Evolutionary conservation across 1,140 invertebrate genomes (phyloP), one percentile per base, ranked within the genome.

Genomic region (Panonychus citri): DNA sequence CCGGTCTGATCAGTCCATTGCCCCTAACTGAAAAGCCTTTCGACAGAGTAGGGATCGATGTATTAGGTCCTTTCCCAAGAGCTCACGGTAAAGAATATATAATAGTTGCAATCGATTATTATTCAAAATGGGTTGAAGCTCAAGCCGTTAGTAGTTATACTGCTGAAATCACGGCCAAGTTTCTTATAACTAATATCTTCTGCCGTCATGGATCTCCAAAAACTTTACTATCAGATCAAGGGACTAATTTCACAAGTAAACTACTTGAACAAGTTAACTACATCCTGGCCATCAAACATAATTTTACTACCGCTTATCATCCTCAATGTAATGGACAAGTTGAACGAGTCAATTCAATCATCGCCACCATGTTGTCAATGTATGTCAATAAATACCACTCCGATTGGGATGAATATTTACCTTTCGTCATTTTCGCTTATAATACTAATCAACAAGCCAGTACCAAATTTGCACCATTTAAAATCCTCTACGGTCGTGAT

Each of bases 131-230:
- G 53, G 34, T 39, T 4, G 59, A 62, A 51, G 60, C 60, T 8
- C 58, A 37, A 55, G 51, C 63, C 4, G 13, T 63, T 3, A 39
- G 49, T 17, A 54, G 63, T 50, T 58, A 8, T 4, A 54, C 42
- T 52, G 40, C 46, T 10, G 10, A 49, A 21, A 34, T 25, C 19
- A 30, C 19, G 5, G 46, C 61, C 3, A n/a, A 57, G 26, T 61
- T 64, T 10, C 59, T 73, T n/a, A 58, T 62, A 21, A 8, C 55
- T 3, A 42, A 51, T 1, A 71, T 68, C 66, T 64, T 72, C 25
- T n/a, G 46, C 2, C 57, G 65, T 10, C 73, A 66, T 59, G 70
- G 71, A 8, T 25, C 53, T 42, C 64, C 62, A 2, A 21, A 19
- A 26, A 15, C 3, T 8, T 63, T 74, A 10, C 70, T 66, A 0